Evolutionary conservation across 92 coral and sea anemone genomes (phyloP), one percentile per base, ranked within the genome.

Genomic region (Phymanthus crucifer): DNA sequence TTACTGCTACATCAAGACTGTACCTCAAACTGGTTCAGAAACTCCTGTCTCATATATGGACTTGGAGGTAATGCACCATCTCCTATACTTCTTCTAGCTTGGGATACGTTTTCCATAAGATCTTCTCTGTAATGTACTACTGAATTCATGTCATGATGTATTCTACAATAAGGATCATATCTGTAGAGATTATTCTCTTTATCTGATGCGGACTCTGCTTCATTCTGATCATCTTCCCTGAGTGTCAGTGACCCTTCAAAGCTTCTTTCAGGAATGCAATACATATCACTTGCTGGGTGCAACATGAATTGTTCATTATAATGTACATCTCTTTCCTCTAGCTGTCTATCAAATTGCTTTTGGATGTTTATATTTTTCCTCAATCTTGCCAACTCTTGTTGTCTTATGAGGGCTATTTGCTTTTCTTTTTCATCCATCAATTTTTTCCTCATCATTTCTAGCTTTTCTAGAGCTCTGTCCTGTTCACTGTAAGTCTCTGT

Each of bases 351-450:
- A 29, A 33, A 37, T 38, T 66, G 83, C 29, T 71, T 64, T 31
- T 37, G 72, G 14, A 74, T 74, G 16, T 57, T 84, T 70, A 37
- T 77, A 38, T 78, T 79, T 32, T 72, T 81, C 37, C 86, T 92
- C 40, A 92, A 83, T 78, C 97, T 74, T 68, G 87, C 74, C 46
- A 92, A 50, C 64, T 90, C 97, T 73, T 92, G 92, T 21, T 90
- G 94, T 36, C 86, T 90, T 47, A 92, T 81, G 21, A 75, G 32
- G 43, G 71, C 47, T 14, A 89, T 54, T 27, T 89, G 90, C 74
- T 85, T 92, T 76, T 88, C 89, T 75, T 92, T 92, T 75, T 90
- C 94, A 46, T 85, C 81, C 58, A 84, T 83, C 9, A 92, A 71
- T 46, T 90, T 86, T 80, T 87, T 80, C 69, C 83, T 87, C 78